Base-by-base conservation (phyloP, 2,888 invertebrate genomes). In the Junonia oenone region DNA sequence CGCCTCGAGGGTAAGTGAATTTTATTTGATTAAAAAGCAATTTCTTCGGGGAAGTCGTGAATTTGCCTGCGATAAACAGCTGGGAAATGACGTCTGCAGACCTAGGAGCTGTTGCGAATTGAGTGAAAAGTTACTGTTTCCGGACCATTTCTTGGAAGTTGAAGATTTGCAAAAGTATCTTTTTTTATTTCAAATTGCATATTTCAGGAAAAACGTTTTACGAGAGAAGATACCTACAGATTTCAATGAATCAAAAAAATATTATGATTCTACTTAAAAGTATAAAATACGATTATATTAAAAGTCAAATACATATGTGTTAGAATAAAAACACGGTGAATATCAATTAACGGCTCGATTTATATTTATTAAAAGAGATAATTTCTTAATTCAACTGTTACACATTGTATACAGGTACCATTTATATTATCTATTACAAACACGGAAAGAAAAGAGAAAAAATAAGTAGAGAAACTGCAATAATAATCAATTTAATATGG, bases 1-100 rank as follows among this genome's bases (percentile, higher is more conserved):
- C 74, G 82, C 84, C 80, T 79, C 71, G 73, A 75, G 74, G 88
- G 90, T 86, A 86, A 90, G 90, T 85, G 74, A 81, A 79, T 77
- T 84, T 86, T 72, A 89, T 88, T 87, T 75, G 81, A 88, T 90
- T 89, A 88, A 86, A 87, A 89, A 87, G 84, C 87, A 89, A 89
- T 89, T 83, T 87, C 78, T 80, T 69, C 72, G 65, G 76, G 76
- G 73, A 75, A 78, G 72, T 78, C 68, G 68, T 59, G 71, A 68
- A 72, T 68, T 71, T 63, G 67, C 68, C 67, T 70, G 68, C 67
- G 59, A 68, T 65, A 63, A 65, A 60, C 62, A 62, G 59, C 63
- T 61, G 55, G 63, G 59, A 68, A 69, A 72, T 72, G 66, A 56
- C 58, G 63, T 67, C 62, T 62, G 61, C 60, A 26, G 40, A 22